Evolutionary conservation across 2,888 invertebrate genomes (phyloP).

Genomic region (Spisula solida): DNA sequence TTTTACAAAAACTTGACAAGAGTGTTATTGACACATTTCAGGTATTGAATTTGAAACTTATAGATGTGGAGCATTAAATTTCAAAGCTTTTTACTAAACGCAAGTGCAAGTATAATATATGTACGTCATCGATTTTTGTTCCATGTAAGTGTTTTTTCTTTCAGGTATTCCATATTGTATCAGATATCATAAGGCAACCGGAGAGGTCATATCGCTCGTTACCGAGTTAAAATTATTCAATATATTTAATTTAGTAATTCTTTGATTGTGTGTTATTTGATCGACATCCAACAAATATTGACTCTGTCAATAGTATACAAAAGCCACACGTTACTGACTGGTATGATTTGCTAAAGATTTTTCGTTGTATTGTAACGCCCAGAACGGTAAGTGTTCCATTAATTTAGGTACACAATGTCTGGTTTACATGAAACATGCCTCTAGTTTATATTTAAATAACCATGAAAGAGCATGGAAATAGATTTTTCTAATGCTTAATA

Average conservation of each 20-base stretch:
- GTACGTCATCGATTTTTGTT: slow-evolving; percentile 2
- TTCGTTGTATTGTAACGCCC: background rate
- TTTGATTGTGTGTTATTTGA: slow-evolving; percentile 1
- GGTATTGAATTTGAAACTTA: background rate
- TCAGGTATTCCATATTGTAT: background rate
- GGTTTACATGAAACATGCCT: background rate
- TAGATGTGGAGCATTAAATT: background rate
- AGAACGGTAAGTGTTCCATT: background rate
- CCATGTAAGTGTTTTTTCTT: background rate
- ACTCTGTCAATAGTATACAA: slow-evolving; percentile 11
- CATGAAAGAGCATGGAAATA: background rate
- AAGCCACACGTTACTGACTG: slow-evolving; percentile 6
- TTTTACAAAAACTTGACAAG: background rate
- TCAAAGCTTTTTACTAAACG: background rate
- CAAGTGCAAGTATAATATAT: background rate
- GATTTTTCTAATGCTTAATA: background rate
- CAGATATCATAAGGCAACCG: background rate
- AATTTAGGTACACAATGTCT: background rate
- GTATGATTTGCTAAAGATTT: slow-evolving; percentile 2
- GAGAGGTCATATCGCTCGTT: slow-evolving; percentile 22
- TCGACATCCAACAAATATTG: background rate
- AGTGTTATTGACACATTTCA: background rate
- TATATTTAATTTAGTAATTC: slow-evolving; percentile 19
- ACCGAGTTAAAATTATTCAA: slow-evolving; percentile 14
- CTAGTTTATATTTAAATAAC: background rate